These are phyloP conservation scores for Ophion ventricosus DNA, from an alignment of 2,888 invertebrate genomes.

Conservation along the genomic window DNA sequence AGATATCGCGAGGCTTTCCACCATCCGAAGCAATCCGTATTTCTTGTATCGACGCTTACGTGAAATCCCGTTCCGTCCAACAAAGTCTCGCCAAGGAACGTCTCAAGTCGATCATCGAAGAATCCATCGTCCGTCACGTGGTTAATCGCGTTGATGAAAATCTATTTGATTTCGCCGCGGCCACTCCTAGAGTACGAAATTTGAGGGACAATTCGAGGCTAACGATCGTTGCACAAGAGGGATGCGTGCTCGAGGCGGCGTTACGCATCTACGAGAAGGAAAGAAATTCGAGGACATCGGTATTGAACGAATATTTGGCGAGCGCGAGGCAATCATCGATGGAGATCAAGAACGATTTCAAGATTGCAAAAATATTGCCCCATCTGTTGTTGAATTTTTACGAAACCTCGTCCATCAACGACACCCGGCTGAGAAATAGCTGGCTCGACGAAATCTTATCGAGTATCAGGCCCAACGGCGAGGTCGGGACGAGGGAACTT, in stretches of 20 bases:
- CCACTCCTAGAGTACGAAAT: conserved; percentile 82
- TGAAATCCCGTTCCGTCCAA: conserved; percentile 84
- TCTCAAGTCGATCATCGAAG: conserved; percentile 84
- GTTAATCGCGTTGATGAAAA: conserved; percentile 63
- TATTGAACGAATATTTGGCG: conserved; percentile 72
- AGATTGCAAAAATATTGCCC: conserved; percentile 70
- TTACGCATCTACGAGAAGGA: conserved; percentile 50
- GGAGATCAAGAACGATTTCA: conserved; percentile 19
- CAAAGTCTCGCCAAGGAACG: conserved; percentile 83
- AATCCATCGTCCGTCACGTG: conserved; percentile 83
- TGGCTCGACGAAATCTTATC: conserved; percentile 72
- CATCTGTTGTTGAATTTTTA: conserved; percentile 83
- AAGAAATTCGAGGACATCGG: conserved; percentile 45
- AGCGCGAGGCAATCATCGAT: background rate
- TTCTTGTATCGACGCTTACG: conserved; percentile 88
- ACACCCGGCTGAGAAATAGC: conserved; percentile 78
- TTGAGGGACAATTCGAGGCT: conserved; percentile 84
- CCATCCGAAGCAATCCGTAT: conserved; percentile 85
- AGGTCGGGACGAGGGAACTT: conserved; percentile 16
- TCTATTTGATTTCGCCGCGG: conserved; percentile 74
- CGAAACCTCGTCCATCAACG: conserved; percentile 80
- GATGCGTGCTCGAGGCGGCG: conserved; percentile 80
- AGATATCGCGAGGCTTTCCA: conserved; percentile 86
- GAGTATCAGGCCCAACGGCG: background rate
- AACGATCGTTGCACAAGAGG: conserved; percentile 85